Percentiles rank a stretch among this genome's conserved stretches.
phyloP scores from a whole-genome alignment of 2,113 vertebrate genomes.

The Podarcis muralis region DNA sequence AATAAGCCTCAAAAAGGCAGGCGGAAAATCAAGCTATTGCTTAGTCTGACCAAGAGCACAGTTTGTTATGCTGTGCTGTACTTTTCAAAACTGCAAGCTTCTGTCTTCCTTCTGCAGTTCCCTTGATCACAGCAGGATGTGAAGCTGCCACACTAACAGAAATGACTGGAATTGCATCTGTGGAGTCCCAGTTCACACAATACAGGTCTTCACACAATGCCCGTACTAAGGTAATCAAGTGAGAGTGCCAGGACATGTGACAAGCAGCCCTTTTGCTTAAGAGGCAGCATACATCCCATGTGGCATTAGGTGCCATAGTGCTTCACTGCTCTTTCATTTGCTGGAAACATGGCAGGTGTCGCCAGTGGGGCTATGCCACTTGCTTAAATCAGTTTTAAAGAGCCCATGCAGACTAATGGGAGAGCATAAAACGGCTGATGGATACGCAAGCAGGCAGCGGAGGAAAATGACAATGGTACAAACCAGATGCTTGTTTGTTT shows the following conservation, averaged over 20 bases:
- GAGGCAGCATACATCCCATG: neutral
- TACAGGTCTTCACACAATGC: neutral
- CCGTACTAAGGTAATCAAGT: neutral
- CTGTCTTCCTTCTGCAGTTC: neutral
- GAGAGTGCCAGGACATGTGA: neutral
- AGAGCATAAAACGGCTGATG: neutral
- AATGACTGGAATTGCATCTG: neutral
- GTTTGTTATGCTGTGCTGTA: conserved; percentile 23
- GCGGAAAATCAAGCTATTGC: conserved; percentile 39
- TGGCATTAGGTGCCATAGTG: neutral
- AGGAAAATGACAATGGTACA: neutral
- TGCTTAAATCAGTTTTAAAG: neutral
- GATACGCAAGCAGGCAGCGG: neutral
- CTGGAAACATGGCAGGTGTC: no score
- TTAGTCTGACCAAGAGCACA: conserved; percentile 17
- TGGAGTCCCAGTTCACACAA: neutral
- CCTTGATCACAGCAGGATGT: neutral
- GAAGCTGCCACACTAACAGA: neutral
- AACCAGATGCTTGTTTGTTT: no score
- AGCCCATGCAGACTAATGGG: neutral
- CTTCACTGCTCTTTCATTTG: neutral
- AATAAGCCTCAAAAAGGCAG: conserved; percentile 38
- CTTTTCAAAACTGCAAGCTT: conserved; percentile 31
- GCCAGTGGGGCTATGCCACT: neutral
- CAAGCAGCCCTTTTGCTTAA: neutral